phyloP scores from a whole-genome alignment of 2,797 vertebrate genomes.

The Sebastes nivosus region DNA sequence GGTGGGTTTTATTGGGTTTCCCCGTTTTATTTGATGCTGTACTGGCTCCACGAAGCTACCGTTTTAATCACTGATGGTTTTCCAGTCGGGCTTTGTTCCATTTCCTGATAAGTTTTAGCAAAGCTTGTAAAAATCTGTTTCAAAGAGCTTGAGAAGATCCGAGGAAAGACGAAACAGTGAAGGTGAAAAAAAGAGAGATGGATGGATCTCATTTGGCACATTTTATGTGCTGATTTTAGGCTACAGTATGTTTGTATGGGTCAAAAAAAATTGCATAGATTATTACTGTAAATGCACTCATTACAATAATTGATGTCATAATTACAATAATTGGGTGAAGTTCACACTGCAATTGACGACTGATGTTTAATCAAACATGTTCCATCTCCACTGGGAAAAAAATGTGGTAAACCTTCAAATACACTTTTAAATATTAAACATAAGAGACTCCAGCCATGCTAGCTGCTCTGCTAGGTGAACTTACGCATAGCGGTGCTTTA shows the following conservation, averaged over 20 bases:
- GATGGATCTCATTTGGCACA: not conserved
- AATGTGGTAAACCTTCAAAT: no score
- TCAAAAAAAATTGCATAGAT: no score
- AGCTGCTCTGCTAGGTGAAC: not conserved
- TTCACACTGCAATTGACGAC: not conserved
- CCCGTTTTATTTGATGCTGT: conserved; percentile 71
- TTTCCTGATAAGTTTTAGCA: conserved; percentile 64
- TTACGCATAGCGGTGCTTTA: not conserved
- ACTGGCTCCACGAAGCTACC: conserved; percentile 63
- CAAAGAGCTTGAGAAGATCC: conserved; percentile 25
- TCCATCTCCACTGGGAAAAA: no score
- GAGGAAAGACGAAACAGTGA: not conserved
- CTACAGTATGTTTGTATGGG: not conserved
- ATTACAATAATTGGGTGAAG: not conserved
- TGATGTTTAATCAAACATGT: not conserved
- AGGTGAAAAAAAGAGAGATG: not conserved
- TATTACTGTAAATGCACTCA: no score
- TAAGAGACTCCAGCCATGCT: no score
- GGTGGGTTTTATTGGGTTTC: conserved; percentile 62
- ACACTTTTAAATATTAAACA: no score
- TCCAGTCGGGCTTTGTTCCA: conserved; percentile 63
- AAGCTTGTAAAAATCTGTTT: conserved; percentile 67
- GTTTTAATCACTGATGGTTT: conserved; percentile 67
- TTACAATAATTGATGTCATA: not conserved
- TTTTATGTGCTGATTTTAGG: not conserved